These are phyloP conservation scores for Lamellibrachia luymesi DNA, from an alignment of 1,140 invertebrate species.

Conservation along the genomic window DNA sequence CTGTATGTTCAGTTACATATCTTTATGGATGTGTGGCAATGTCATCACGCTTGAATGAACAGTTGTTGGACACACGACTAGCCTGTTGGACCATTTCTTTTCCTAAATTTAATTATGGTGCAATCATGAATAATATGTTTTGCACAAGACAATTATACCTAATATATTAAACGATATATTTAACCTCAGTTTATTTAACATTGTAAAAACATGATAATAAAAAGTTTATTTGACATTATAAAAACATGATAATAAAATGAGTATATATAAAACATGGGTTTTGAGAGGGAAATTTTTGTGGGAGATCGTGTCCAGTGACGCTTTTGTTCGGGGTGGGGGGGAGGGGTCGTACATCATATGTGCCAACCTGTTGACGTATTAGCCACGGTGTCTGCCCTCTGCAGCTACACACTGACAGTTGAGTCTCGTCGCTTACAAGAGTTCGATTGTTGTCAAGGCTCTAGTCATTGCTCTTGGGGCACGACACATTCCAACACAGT, in stretches of 20 bases:
- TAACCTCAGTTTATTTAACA: not conserved
- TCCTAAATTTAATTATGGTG: not conserved
- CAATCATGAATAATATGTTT: not conserved
- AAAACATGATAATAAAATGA: not conserved
- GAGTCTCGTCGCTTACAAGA: not conserved
- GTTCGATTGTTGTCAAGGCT: not conserved
- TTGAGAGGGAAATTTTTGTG: too few species aligned
- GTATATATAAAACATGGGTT: not conserved
- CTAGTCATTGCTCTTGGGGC: not conserved
- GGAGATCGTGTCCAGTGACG: too few species aligned
- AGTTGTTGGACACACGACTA: not conserved
- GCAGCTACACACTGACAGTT: not conserved
- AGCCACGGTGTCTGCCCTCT: not conserved
- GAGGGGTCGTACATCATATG: not conserved
- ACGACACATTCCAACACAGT: not conserved
- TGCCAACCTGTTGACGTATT: not conserved
- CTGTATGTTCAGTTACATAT: too few species aligned
- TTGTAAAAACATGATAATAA: not conserved
- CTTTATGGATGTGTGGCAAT: not conserved
- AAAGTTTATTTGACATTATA: not conserved
- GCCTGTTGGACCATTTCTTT: not conserved
- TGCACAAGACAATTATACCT: not conserved
- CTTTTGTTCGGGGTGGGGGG: not conserved
- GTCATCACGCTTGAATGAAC: not conserved
- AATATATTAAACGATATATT: too few species aligned